Percentiles rank a stretch among this genome's conserved stretches.
phyloP scores from a whole-genome alignment of 37 sponge, comb jelly and placozoan species.

The Bolinopsis microptera region DNA sequence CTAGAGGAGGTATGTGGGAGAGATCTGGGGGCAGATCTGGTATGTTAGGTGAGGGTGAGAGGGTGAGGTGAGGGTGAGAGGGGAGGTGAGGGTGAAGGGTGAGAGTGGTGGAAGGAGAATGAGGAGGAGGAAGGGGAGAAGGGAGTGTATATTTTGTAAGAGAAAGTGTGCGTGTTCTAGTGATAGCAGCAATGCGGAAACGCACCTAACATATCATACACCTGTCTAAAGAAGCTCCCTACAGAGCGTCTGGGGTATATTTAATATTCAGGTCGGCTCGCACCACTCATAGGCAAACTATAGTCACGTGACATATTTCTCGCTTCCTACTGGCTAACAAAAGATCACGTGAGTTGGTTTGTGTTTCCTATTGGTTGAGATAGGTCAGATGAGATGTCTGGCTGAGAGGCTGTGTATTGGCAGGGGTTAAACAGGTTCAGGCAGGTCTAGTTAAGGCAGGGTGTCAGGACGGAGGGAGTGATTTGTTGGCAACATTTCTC shows the following conservation, averaged over 20 bases:
- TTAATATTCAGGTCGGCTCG: background rate
- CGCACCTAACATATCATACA: background rate
- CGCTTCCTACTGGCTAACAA: background rate
- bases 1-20: background rate
- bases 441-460: background rate
- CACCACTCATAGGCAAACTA: background rate
- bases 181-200: no score
- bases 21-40: background rate
- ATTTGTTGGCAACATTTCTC: background rate
- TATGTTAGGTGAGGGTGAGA: background rate
- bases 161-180: no score
- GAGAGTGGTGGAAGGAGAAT: background rate
- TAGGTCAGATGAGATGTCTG: background rate
- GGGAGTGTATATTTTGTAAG: no score
- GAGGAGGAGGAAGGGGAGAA: no score
- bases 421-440: background rate
- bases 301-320: background rate
- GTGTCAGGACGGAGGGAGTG: background rate
- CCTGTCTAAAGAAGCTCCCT: background rate
- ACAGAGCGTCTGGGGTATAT: background rate
- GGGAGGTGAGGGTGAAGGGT: background rate
- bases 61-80: background rate
- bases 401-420: background rate
- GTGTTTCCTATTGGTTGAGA: background rate
- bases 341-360: background rate